Base-by-base conservation (phyloP, 2,113 vertebrate genomes). In the Gopherus flavomarginatus region DNA sequence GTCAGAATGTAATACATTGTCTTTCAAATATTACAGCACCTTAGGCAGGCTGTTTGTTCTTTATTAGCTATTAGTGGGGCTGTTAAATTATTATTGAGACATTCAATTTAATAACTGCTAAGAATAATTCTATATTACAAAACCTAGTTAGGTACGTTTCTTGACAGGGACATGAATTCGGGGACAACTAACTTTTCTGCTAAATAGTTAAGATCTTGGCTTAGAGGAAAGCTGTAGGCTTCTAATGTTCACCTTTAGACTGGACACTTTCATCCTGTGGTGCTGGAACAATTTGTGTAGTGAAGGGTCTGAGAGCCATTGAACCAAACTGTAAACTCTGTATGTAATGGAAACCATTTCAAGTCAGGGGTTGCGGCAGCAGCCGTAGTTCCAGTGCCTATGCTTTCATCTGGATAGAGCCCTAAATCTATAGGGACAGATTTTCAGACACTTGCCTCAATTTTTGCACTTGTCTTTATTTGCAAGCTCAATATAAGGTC, bases 221-320 rank as follows among this genome's bases (percentile, higher is more conserved):
- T 0, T 0, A 4, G 22, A 31, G 38, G 81, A 59, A 59, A 62
- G 26, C 19, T n/a, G 1, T 31, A 8, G 49, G 54, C 75, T 78
- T 83, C 72, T 31, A 5, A 44, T 81, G 22, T 1, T 24, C 88
- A 22, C 52, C 38, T 75, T 82, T 88, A 77, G 8, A 80, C 4
- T 8, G 88, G 52, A 44, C 12, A 1, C 9, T 11, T 57, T 8
- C 2, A 0, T 44, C 57, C 56, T 11, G 11, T 26, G 56, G 56
- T 57, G 56, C 26, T 57, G 26, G 56, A 5, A 26, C 26, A 57
- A 12, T 57, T 27, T 12, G 26, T 27, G 27, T 27, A 57, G 56
- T 11, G 56, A 12, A 57, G 56, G 56, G 26, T 11, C 56, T 12
- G 11, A 27, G 56, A 27, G 26, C 56, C 56, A 5, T 57, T 27